These are phyloP conservation scores for Thryonomys swinderianus DNA, from an alignment of 2,113 vertebrate species.

Conservation along the genomic window DNA sequence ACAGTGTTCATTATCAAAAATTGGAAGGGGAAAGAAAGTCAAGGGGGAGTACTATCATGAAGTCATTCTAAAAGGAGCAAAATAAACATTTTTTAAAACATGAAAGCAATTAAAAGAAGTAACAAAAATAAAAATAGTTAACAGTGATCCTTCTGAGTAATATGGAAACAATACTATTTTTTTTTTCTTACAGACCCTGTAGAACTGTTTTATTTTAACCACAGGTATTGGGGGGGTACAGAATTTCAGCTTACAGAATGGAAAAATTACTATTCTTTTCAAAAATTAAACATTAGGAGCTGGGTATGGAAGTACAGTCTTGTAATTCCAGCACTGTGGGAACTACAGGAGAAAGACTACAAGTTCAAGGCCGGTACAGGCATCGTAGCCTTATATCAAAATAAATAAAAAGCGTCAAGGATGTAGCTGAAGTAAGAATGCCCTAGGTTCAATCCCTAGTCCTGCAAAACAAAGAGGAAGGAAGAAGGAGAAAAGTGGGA, in stretches of 20 bases:
- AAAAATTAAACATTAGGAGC: neutral
- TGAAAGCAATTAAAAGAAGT: neutral
- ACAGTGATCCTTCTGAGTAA: neutral
- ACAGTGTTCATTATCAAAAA: neutral
- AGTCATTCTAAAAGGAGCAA: slow-evolving; percentile 17
- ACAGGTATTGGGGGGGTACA: neutral
- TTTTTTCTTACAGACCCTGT: neutral
- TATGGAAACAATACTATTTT: neutral
- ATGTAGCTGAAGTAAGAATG: neutral
- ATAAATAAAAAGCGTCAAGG: neutral
- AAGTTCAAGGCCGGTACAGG: neutral
- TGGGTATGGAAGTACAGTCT: neutral
- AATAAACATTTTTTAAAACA: neutral
- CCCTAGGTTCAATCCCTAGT: neutral
- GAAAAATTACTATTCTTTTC: neutral
- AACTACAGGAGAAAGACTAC: neutral
- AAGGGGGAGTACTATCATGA: neutral
- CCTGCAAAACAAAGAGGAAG: too few relatives aligned
- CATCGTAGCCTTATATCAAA: neutral
- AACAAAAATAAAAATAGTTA: slow-evolving; percentile 24
- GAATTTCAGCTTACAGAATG: neutral
- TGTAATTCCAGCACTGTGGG: neutral
- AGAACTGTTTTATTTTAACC: neutral
- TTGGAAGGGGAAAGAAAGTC: neutral
- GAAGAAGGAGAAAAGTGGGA: neutral